These are phyloP conservation scores for Volucella bombylans DNA, from an alignment of 2,888 invertebrate species.

Conservation along the genomic window DNA sequence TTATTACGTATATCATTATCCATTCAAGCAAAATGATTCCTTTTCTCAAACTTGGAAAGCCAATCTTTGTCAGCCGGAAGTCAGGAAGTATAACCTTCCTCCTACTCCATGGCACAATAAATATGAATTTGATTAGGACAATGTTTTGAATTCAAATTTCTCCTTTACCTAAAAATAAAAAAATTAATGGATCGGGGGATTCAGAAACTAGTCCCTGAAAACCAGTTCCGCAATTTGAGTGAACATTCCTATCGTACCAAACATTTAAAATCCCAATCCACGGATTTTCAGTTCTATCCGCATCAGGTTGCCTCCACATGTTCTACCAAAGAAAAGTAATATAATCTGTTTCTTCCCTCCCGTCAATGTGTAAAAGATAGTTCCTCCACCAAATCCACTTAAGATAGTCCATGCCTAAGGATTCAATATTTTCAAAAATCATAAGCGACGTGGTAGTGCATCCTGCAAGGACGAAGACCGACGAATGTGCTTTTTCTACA, in stretches of 20 bases:
- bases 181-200: background rate
- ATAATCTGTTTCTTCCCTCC: background rate
- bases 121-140: constrained; percentile 10
- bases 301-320: too few relatives aligned
- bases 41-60: too few relatives aligned
- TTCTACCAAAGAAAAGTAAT: background rate
- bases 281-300: background rate
- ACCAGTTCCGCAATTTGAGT: background rate
- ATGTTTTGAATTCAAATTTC: background rate
- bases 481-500: background rate
- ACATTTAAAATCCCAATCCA: constrained; percentile 15
- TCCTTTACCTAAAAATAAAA: background rate
- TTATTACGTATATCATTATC: too few relatives aligned
- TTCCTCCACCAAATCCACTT: background rate
- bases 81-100: too few relatives aligned
- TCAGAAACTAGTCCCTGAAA: background rate
- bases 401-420: background rate
- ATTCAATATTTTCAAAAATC: constrained; percentile 15
- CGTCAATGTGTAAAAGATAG: background rate
- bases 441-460: constrained; percentile 1
- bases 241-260: constrained; percentile 4
- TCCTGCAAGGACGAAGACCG: background rate
- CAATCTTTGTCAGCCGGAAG: too few relatives aligned
- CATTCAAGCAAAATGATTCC: too few relatives aligned
- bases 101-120: background rate